Conservation (phyloP, 2,888 invertebrate genomes). For the Apoderus coryli region DNA sequence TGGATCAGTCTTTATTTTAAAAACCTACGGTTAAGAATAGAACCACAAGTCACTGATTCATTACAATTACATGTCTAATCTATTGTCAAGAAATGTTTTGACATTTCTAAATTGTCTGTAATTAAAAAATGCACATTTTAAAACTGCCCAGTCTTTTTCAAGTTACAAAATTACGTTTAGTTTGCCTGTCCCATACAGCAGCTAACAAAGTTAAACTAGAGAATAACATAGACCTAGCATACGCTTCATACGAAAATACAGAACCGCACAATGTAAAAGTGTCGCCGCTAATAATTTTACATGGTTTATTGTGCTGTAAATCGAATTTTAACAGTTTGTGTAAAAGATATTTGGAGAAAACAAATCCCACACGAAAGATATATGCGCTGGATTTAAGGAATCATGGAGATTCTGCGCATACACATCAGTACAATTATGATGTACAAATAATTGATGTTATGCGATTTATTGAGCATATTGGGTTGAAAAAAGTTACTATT, state of each 20-base stretch:
- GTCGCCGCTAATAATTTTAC: conserved; percentile 67
- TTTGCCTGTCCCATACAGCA: too few relatives aligned
- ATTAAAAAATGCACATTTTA: too few relatives aligned
- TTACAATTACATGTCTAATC: too few relatives aligned
- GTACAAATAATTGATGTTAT: conserved; percentile 62
- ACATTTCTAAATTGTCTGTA: too few relatives aligned
- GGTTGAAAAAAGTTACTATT: conserved; percentile 48
- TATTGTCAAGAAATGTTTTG: too few relatives aligned
- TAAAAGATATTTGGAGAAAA: conserved; percentile 39
- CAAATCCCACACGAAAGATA: conserved; percentile 53
- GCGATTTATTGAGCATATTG: conserved; percentile 46
- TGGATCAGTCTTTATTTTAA: too few relatives aligned
- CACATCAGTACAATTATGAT: conserved; percentile 54
- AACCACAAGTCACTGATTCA: too few relatives aligned
- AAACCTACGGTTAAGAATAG: too few relatives aligned
- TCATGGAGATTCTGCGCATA: conserved; percentile 87
- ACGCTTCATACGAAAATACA: conserved; percentile 48
- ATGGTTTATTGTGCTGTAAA: conserved; percentile 78
- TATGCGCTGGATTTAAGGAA: conserved; percentile 81
- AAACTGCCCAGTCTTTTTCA: too few relatives aligned
- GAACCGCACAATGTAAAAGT: conserved; percentile 23
- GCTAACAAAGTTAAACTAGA: too few relatives aligned
- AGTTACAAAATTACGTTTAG: too few relatives aligned
- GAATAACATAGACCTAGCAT: conserved; percentile 35
- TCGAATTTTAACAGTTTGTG: conserved; percentile 77